Base-by-base conservation (phyloP, 1,140 invertebrate species). In the Stenopsyche tienmushanensis region DNA sequence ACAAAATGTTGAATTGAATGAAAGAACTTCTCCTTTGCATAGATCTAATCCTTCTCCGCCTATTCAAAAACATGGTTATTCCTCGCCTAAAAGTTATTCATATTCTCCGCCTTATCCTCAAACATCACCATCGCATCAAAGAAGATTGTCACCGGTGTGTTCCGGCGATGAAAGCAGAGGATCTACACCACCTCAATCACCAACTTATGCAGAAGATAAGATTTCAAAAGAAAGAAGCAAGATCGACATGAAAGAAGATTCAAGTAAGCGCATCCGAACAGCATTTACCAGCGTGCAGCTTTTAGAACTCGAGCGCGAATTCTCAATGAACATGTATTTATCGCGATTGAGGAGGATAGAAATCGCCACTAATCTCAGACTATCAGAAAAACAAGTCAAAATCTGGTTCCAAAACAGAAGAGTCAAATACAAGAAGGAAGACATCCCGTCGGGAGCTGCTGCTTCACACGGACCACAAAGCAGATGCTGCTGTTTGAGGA, bases 311-410 rank as follows among this genome's bases (percentile, higher is more conserved):
- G 94, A 97, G 75, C 88, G 94, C 63, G 94, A 96, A 74, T 96
- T 96, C 73, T 85, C 92, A 0, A 84, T 90, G 67, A 96, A 95
- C 72, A 94, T 94, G 82, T 97, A 96, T 71, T 79, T 97, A 23
- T 96, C 93, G 0, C 83, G 94, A 24, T 82, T 96, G 26, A 81
- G 94, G 41, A 82, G 94, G 64, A 96, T 97, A 67, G 94, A 97
- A 76, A 94, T 97, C 53, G 95, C 95, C 0, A 94, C 92, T 3
- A 87, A 90, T 69, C 78, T 97, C 53, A 85, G 89, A 20, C 77
- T 97, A 0, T 94, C 92, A 0, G 94, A 97, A 78, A 97, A 97
- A 75, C 94, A 96, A 79, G 93, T 96, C 41, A 96, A 94, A 77
- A 96, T 96, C 58, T 97, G 94, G 94, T 93, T 96, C 74, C 93